Evolutionary conservation across 2,113 vertebrate species (phyloP).

Genomic region (Bufo bufo): DNA sequence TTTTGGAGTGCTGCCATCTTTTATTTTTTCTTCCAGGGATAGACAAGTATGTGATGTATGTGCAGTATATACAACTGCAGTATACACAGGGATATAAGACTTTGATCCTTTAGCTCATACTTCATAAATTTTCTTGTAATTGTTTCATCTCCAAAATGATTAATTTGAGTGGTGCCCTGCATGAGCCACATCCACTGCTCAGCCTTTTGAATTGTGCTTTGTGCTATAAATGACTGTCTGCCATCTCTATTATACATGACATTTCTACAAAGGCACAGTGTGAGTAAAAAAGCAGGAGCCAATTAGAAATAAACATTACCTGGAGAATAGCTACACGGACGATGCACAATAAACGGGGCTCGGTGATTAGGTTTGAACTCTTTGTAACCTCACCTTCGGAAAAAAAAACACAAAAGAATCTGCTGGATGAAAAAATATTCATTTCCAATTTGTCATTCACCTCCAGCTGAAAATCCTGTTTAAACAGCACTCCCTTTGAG

Average conservation of each 20-base stretch:
- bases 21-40: too few species aligned
- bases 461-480: slow-evolving; percentile 51
- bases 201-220: not conserved
- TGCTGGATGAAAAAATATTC: slow-evolving; percentile 45
- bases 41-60: too few species aligned
- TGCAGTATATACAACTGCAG: too few species aligned
- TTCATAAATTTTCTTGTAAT: not conserved
- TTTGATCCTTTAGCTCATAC: not conserved
- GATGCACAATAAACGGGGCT: slow-evolving; percentile 46
- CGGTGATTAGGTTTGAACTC: slow-evolving; percentile 50
- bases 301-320: slow-evolving; percentile 57
- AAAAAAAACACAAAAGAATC: slow-evolving; percentile 50
- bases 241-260: slow-evolving; percentile 24
- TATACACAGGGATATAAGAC: too few species aligned
- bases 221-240: slow-evolving; percentile 27
- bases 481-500: slow-evolving; percentile 47
- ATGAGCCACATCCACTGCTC: not conserved
- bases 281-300: slow-evolving; percentile 28
- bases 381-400: slow-evolving; percentile 44
- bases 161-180: slow-evolving; percentile 5
- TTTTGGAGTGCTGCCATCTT: too few species aligned
- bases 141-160: not conserved
- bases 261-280: slow-evolving; percentile 22
- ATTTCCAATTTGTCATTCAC: slow-evolving; percentile 48
- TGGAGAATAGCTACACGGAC: slow-evolving; percentile 22